These are phyloP conservation scores for Callithrix jacchus DNA, from an alignment of 2,113 vertebrate genomes.

Conservation along the genomic window DNA sequence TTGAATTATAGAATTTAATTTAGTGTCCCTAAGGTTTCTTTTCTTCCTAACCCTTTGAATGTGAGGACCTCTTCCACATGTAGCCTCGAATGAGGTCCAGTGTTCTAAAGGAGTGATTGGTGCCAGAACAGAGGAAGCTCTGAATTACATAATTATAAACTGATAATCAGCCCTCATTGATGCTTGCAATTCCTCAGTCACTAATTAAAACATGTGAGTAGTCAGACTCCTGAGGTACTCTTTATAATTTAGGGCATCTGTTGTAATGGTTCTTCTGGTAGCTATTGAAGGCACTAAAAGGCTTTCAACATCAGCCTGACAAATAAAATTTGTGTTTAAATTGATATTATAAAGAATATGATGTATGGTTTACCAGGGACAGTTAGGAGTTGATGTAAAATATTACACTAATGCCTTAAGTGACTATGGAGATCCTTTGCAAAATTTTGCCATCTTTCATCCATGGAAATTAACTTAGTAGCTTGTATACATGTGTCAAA, in stretches of 20 bases:
- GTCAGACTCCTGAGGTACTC: background rate
- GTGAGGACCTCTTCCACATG: background rate
- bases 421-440: conserved; percentile 21
- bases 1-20: background rate
- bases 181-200: background rate
- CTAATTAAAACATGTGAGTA: conserved; percentile 2
- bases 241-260: conserved; percentile 38
- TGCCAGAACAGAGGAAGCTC: background rate
- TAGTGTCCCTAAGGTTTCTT: background rate
- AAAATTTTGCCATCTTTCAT: conserved; percentile 33
- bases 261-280: conserved; percentile 23
- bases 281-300: conserved; percentile 47
- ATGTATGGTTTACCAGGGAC: background rate
- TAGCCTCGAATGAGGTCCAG: background rate
- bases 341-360: conserved; percentile 23
- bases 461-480: conserved; percentile 22
- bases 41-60: background rate
- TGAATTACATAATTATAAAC: background rate
- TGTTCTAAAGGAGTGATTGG: background rate
- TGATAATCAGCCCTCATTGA: background rate
- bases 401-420: conserved; percentile 40
- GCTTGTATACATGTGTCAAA: background rate
- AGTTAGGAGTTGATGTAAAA: conserved; percentile 23
- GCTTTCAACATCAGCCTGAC: conserved; percentile 25
- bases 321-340: conserved; percentile 57